These are phyloP conservation scores for Eulithis prunata DNA, from an alignment of 2,888 invertebrate species.

Conservation along the genomic window DNA sequence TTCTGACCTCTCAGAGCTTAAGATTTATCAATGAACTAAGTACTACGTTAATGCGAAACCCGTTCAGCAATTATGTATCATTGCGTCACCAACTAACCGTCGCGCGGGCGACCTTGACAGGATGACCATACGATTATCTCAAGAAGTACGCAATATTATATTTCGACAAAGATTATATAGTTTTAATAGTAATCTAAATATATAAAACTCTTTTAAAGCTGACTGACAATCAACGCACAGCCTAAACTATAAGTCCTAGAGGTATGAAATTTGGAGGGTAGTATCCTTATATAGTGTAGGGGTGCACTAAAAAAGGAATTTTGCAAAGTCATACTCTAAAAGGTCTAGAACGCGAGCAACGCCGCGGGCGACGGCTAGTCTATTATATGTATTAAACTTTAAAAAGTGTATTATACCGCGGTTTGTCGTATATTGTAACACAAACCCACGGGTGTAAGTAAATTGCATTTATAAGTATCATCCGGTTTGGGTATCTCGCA, in stretches of 20 bases:
- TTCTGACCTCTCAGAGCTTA: conserved; percentile 48
- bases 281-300: too few relatives aligned
- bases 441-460: conserved; percentile 44
- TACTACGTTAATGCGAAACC: conserved; percentile 60
- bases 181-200: conserved; percentile 23
- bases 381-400: conserved; percentile 15
- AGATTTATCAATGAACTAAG: conserved; percentile 70
- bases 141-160: conserved; percentile 34
- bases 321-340: too few relatives aligned
- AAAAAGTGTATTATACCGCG: conserved; percentile 41
- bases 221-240: too few relatives aligned
- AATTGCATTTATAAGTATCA: conserved; percentile 36
- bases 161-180: conserved; percentile 40
- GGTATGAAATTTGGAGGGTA: too few relatives aligned
- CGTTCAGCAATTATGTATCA: conserved; percentile 57
- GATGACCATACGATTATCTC: conserved; percentile 46
- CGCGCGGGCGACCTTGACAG: conserved; percentile 67
- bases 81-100: conserved; percentile 68
- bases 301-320: too few relatives aligned
- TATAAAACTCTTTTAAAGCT: too few relatives aligned
- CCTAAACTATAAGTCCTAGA: too few relatives aligned
- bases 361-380: too few relatives aligned
- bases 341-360: too few relatives aligned
- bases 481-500: conserved; percentile 42
- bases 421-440: conserved; percentile 35